Evolutionary conservation across 1,140 invertebrate species (phyloP).

Genomic region (Caenorhabditis inopinata): DNA sequence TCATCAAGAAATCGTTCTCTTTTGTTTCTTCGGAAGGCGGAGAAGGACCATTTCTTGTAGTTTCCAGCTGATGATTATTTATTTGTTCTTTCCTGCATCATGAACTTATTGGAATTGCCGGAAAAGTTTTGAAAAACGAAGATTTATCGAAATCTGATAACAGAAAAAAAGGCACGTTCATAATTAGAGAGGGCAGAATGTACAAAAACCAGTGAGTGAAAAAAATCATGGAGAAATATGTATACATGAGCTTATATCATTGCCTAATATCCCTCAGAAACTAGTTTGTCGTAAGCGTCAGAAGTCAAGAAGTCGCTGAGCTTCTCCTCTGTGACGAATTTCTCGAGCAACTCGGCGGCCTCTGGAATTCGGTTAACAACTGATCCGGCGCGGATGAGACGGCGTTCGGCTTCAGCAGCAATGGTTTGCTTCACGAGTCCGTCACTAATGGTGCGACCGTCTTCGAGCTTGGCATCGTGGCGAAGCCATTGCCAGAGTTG

Average conservation of each 20-base stretch:
- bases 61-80: no score
- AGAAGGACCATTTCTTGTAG: no score
- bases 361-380: slow-evolving; percentile 64
- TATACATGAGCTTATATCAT: neutral
- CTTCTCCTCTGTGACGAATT: slow-evolving; percentile 61
- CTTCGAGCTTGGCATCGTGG: slow-evolving; percentile 70
- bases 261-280: slow-evolving; percentile 57
- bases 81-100: no score
- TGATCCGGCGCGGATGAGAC: slow-evolving; percentile 63
- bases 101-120: no score
- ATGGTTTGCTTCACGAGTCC: slow-evolving; percentile 65
- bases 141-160: neutral
- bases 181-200: slow-evolving; percentile 25
- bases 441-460: slow-evolving; percentile 57
- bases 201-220: slow-evolving; percentile 1
- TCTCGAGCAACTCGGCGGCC: slow-evolving; percentile 63
- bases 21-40: no score
- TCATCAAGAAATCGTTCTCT: no score
- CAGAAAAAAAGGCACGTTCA: neutral
- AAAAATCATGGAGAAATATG: neutral
- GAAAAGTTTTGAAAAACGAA: no score
- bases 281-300: slow-evolving; percentile 61
- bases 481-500: slow-evolving; percentile 78
- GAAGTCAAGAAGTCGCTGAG: slow-evolving; percentile 63
- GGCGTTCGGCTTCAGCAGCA: slow-evolving; percentile 62